Conservation (phyloP, 2,888 invertebrate species). For the Lasioglossum malachurum region DNA sequence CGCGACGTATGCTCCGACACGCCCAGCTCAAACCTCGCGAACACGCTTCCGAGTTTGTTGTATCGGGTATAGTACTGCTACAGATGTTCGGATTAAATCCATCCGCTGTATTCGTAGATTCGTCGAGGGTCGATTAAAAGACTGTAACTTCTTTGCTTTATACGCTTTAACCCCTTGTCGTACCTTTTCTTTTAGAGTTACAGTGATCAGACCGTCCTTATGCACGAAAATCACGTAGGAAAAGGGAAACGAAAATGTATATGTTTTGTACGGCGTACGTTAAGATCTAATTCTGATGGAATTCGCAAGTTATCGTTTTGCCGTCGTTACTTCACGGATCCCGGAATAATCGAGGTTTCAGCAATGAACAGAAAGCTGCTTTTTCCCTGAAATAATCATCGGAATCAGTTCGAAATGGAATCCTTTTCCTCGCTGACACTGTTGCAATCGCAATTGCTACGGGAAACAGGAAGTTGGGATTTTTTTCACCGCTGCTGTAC, state of each 20-base stretch:
- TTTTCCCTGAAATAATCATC: conserved; percentile 35
- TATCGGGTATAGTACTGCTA: background rate
- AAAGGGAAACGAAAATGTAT: no score
- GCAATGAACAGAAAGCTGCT: background rate
- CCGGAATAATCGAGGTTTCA: conserved; percentile 20
- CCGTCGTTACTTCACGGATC: conserved; percentile 5
- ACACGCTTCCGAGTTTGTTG: background rate
- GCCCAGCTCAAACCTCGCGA: background rate
- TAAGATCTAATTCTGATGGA: conserved; percentile 12
- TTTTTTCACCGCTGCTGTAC: background rate
- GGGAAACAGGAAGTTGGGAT: conserved; percentile 10
- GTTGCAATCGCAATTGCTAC: conserved; percentile 24
- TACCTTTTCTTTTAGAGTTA: no score
- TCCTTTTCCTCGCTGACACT: conserved; percentile 23
- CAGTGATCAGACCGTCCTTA: no score
- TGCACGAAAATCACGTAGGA: no score
- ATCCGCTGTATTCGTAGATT: background rate
- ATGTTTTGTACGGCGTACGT: no score
- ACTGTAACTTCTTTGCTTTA: background rate
- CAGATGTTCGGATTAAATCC: background rate
- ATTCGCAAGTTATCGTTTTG: conserved; percentile 14
- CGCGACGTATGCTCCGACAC: background rate
- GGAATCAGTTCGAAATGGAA: conserved; percentile 13
- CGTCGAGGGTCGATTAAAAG: background rate
- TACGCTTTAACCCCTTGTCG: no score